Conservation (phyloP, 2,797 vertebrate genomes). For the Falco novaeseelandiae region DNA sequence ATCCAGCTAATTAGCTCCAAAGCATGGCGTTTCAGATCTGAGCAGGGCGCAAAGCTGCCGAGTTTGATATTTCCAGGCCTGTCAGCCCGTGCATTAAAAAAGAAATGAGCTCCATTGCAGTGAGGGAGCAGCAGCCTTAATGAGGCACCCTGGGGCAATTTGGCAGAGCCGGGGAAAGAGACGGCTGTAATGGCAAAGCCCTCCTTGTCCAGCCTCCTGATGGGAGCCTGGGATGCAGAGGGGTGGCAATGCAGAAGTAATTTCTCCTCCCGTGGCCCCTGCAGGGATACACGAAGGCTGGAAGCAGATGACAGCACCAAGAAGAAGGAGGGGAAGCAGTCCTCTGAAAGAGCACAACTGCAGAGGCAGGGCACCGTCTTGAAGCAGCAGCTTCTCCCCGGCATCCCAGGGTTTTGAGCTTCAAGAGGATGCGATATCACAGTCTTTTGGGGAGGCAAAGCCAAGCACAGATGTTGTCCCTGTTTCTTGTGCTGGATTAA, state of each 20-base stretch:
- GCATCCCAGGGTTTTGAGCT: background rate
- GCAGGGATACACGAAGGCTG: background rate
- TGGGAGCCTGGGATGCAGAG: background rate
- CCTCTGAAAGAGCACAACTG: background rate
- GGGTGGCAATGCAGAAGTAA: background rate
- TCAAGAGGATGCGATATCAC: fast-evolving
- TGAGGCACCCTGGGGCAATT: conserved; percentile 32
- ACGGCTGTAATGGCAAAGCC: background rate
- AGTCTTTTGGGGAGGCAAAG: background rate
- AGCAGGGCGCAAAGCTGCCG: background rate
- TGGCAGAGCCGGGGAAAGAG: background rate
- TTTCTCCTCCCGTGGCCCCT: background rate
- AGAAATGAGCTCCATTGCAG: background rate
- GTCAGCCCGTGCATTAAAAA: background rate
- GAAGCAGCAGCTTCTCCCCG: background rate
- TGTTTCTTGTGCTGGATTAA: background rate
- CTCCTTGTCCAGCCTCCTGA: background rate
- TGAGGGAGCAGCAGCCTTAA: background rate
- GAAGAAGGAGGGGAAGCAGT: background rate
- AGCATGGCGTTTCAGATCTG: background rate
- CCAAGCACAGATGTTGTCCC: background rate
- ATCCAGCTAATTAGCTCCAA: conserved; percentile 31
- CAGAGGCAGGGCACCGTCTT: background rate
- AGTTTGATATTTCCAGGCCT: conserved; percentile 46
- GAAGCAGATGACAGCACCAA: background rate